These are phyloP conservation scores for Epizoanthus rinbou DNA, from an alignment of 92 coral and sea anemone species.

Conservation along the genomic window DNA sequence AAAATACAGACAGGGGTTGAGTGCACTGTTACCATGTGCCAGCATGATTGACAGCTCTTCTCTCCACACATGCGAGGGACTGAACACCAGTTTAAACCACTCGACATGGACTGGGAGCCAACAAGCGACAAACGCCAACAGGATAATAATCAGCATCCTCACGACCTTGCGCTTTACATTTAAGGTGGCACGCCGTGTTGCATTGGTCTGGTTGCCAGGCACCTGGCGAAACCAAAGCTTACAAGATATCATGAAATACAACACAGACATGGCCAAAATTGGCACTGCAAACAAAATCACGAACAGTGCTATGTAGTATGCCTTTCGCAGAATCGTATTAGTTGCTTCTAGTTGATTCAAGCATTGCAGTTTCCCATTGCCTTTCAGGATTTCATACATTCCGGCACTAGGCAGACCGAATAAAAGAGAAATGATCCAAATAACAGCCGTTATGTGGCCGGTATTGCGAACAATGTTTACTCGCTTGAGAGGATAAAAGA, in stretches of 20 bases:
- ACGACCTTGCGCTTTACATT: conserved; percentile 19
- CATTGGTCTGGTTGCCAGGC: conserved; percentile 50
- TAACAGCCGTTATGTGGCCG: neutral
- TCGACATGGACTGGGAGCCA: conserved; percentile 53
- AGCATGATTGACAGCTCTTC: conserved; percentile 45
- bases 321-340: conserved; percentile 24
- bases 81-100: conserved; percentile 46
- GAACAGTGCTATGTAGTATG: conserved; percentile 37
- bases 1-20: conserved; percentile 47
- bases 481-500: conserved; percentile 41
- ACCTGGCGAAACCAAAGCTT: conserved; percentile 49
- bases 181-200: conserved; percentile 43
- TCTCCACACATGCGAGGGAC: neutral
- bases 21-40: conserved; percentile 53
- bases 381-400: conserved; percentile 29
- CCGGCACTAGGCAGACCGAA: conserved; percentile 32
- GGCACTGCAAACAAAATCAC: conserved; percentile 44
- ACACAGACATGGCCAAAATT: conserved; percentile 30
- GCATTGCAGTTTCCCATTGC: conserved; percentile 27
- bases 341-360: conserved; percentile 19
- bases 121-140: conserved; percentile 41
- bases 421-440: conserved; percentile 33
- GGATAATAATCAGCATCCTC: conserved; percentile 35
- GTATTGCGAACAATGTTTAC: conserved; percentile 28
- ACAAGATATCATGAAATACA: conserved; percentile 36